These are phyloP conservation scores for Epinotia bilunana DNA, from an alignment of 2,888 invertebrate genomes.

Conservation along the genomic window DNA sequence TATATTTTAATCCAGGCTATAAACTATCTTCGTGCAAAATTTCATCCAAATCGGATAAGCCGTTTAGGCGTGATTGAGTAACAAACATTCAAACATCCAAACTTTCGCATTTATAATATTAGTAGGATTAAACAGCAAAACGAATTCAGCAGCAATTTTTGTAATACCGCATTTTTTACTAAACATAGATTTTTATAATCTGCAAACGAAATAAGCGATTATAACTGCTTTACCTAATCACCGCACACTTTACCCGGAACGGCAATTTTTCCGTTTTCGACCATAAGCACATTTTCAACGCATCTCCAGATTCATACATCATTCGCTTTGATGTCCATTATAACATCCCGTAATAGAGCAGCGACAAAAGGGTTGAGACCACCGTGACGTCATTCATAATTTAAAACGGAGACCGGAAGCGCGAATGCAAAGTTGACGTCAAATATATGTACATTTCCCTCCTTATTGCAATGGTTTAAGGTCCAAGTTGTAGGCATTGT, in stretches of 20 bases:
- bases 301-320: slow-evolving; percentile 22
- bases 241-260: slow-evolving; percentile 22
- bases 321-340: slow-evolving; percentile 28
- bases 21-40: too few relatives aligned
- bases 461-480: not conserved
- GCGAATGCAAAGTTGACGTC: not conserved
- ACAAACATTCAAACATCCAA: too few relatives aligned
- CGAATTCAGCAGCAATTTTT: too few relatives aligned
- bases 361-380: slow-evolving; percentile 51
- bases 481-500: not conserved
- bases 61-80: too few relatives aligned
- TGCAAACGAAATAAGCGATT: not conserved
- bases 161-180: too few relatives aligned
- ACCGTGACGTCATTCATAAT: slow-evolving; percentile 55
- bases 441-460: not conserved
- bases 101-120: too few relatives aligned
- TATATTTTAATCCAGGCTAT: too few relatives aligned
- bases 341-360: slow-evolving; percentile 21
- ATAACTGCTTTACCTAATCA: not conserved
- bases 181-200: too few relatives aligned
- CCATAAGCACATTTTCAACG: slow-evolving; percentile 33
- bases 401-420: slow-evolving; percentile 53
- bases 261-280: slow-evolving; percentile 9
- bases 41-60: too few relatives aligned
- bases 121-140: too few relatives aligned